Evolutionary conservation across 2,888 invertebrate species (phyloP).

Genomic region (Polyploca ridens): DNA sequence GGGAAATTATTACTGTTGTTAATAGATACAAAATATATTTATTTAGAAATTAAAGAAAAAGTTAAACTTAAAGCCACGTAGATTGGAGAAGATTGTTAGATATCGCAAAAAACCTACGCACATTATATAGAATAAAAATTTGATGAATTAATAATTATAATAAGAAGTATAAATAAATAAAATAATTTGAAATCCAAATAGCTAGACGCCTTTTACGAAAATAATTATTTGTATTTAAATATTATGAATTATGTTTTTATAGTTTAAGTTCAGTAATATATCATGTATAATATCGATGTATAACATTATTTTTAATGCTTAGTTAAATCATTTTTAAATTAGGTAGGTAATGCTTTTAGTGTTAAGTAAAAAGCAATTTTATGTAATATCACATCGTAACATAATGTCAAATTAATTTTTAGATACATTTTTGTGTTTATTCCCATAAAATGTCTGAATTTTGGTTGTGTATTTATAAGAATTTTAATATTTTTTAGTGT

Average conservation of each 20-base stretch:
- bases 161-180: conserved; percentile 33
- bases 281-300: neutral
- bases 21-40: conserved; percentile 30
- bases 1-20: conserved; percentile 19
- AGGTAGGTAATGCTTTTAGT: conserved; percentile 24
- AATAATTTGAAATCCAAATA: conserved; percentile 33
- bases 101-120: conserved; percentile 69
- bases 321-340: conserved; percentile 11
- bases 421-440: conserved; percentile 31
- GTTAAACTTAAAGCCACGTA: conserved; percentile 48
- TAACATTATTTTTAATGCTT: neutral
- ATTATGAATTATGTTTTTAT: too few relatives aligned
- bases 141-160: conserved; percentile 30
- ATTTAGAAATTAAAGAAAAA: conserved; percentile 29
- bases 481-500: conserved; percentile 25
- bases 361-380: conserved; percentile 53
- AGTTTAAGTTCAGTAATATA: too few relatives aligned
- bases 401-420: conserved; percentile 70
- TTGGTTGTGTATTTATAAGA: conserved; percentile 59
- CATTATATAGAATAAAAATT: conserved; percentile 46
- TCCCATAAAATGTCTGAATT: conserved; percentile 51
- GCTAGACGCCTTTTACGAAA: conserved; percentile 10
- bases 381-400: conserved; percentile 64
- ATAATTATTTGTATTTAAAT: neutral
- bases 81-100: conserved; percentile 58